Conservation (phyloP, 1,140 invertebrate genomes). For the Drosophila quadrilineata region DNA sequence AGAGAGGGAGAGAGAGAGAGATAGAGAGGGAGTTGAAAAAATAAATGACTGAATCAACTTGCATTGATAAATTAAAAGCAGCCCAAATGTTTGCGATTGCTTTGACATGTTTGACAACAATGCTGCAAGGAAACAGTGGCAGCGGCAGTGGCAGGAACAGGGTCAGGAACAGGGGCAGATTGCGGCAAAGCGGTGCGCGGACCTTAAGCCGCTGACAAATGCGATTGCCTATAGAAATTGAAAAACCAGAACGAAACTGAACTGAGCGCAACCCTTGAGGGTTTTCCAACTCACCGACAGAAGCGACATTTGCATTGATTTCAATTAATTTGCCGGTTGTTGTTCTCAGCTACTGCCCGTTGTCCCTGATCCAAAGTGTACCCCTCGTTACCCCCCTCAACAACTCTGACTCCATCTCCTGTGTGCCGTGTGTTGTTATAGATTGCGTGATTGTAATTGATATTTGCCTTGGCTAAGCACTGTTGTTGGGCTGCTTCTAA, state of each 20-base stretch:
- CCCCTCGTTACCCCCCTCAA: too few species aligned
- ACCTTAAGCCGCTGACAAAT: conserved; percentile 77
- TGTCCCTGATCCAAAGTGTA: conserved; percentile 28
- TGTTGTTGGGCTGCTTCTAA: conserved; percentile 13
- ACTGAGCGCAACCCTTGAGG: conserved; percentile 59
- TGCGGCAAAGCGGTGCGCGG: conserved; percentile 13
- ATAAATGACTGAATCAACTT: conserved; percentile 54
- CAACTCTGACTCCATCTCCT: too few species aligned
- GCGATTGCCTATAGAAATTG: conserved; percentile 68
- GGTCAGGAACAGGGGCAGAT: neutral
- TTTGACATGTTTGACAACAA: conserved; percentile 81
- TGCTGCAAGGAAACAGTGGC: conserved; percentile 9
- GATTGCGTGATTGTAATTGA: conserved; percentile 77
- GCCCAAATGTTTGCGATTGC: conserved; percentile 76
- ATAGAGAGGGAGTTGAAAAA: conserved; percentile 40
- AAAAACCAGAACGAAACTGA: conserved; percentile 45
- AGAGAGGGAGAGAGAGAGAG: conserved; percentile 25
- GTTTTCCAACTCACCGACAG: conserved; percentile 20
- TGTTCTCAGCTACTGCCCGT: conserved; percentile 10
- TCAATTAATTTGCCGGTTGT: conserved; percentile 78
- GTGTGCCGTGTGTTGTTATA: conserved; percentile 40
- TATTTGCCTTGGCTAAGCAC: conserved; percentile 53
- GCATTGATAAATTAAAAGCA: conserved; percentile 75
- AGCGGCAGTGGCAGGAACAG: neutral
- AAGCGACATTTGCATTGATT: conserved; percentile 72